Base-by-base conservation (phyloP, 1,140 invertebrate genomes). In the Ruditapes philippinarum region DNA sequence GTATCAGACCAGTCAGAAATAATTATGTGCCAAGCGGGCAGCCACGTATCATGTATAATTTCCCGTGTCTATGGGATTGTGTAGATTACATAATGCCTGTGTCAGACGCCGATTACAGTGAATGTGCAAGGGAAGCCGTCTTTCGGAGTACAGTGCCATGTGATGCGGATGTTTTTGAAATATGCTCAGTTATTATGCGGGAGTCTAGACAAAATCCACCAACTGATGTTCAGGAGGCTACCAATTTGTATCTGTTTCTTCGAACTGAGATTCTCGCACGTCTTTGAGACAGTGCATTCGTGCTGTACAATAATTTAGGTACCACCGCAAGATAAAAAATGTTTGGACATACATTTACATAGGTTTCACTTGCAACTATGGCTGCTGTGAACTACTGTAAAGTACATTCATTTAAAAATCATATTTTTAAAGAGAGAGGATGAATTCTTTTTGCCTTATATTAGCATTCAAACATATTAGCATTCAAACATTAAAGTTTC, bases 131-230 rank as follows among this genome's bases (percentile, higher is more conserved):
- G n/a, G 74, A 78, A 51, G 38, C 45, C 7, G 40, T 49, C 45
- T 51, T 28, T 9, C 38, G 74, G 0, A 36, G 14, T 36, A 19
- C 31, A 14, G 51, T 78, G 22, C n/a, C 22, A 22, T 78, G 74
- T 25, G 14, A 78, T 22, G 40, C 7, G 22, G 45, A 78, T 78
- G 38, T 78, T n/a, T 78, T 49, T 78, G 45, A 78, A 42, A 25
- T 78, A 14, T 78, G 38, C 45, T 17, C 38, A 22, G 45, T 0
- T n/a, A 42, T 78, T 14, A 78, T 78, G 74, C 38, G 31, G 17
- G 74, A 78, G 51, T 19, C 45, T 36, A 78, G 51, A n/a, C 5
- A 49, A 9, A 40, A 28, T 14, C 68, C 68, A 12, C 31, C 68
- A 31, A 33, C 33, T 28, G 38, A 28, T 11, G 33, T 28, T 42